Conservation (phyloP, 2,888 invertebrate genomes). For the Cheilosia variabilis region DNA sequence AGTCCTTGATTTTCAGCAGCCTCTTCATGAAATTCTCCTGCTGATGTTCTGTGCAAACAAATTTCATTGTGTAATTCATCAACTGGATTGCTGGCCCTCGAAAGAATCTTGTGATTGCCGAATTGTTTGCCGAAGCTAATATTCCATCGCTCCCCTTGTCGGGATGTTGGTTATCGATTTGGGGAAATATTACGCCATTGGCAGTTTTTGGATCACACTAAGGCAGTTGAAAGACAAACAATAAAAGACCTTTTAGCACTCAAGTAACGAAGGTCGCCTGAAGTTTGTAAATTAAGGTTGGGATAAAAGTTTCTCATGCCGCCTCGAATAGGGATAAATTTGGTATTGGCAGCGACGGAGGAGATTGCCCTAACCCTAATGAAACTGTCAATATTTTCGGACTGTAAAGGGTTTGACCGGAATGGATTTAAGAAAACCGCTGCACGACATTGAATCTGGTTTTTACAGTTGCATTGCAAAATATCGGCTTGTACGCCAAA, state of each 20-base stretch:
- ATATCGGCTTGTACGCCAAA: too few species aligned
- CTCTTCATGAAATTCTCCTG: neutral
- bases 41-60: constrained; percentile 11
- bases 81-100: constrained; percentile 16
- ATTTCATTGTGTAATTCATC: constrained; percentile 25
- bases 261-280: neutral
- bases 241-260: neutral
- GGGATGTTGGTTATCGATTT: constrained; percentile 31
- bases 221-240: neutral
- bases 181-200: constrained; percentile 13
- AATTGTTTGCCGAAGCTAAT: constrained; percentile 31
- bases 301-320: neutral
- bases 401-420: too few species aligned
- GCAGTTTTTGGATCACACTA: neutral
- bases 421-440: too few species aligned
- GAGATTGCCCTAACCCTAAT: neutral
- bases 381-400: too few species aligned
- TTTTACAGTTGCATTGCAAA: too few species aligned
- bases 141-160: neutral
- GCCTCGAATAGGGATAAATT: neutral
- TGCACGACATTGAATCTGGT: too few species aligned
- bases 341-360: too few species aligned
- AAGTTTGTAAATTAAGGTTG: neutral
- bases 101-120: constrained; percentile 24
- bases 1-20: neutral